phyloP scores from a whole-genome alignment of 2,113 vertebrate genomes.

The Hemicordylus capensis region DNA sequence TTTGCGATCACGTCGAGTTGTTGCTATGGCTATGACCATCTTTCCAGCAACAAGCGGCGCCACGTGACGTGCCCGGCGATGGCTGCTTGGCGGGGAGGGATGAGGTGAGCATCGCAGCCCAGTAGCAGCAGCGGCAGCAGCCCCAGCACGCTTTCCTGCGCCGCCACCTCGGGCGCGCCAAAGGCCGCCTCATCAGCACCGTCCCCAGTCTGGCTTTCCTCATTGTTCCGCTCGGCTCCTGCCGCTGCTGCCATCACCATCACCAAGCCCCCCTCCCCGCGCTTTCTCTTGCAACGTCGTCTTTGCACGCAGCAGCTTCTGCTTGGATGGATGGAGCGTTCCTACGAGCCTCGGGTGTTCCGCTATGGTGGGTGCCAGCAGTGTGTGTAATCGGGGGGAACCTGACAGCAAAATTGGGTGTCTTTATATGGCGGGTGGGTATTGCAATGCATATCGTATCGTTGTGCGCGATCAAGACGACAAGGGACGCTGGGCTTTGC shows the following conservation, averaged over 20 bases:
- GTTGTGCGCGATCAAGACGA: background rate
- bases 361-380: constrained; percentile 21
- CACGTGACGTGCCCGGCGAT: constrained; percentile 40
- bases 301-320: background rate
- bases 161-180: background rate
- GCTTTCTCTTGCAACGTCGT: background rate
- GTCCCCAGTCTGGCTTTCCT: background rate
- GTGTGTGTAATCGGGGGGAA: background rate
- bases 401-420: background rate
- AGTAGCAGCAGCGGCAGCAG: background rate
- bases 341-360: background rate
- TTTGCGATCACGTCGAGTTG: constrained; percentile 22
- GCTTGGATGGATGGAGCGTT: background rate
- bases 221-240: too few species aligned
- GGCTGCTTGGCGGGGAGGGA: constrained; percentile 63
- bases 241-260: too few species aligned
- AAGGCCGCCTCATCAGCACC: background rate
- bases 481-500: background rate
- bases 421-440: background rate
- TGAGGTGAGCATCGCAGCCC: background rate
- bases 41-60: constrained; percentile 72
- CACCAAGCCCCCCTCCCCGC: too few species aligned
- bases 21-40: constrained; percentile 75
- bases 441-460: background rate
- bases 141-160: background rate